phyloP scores from a whole-genome alignment of 1,140 invertebrate species.

The Aplysia californica region DNA sequence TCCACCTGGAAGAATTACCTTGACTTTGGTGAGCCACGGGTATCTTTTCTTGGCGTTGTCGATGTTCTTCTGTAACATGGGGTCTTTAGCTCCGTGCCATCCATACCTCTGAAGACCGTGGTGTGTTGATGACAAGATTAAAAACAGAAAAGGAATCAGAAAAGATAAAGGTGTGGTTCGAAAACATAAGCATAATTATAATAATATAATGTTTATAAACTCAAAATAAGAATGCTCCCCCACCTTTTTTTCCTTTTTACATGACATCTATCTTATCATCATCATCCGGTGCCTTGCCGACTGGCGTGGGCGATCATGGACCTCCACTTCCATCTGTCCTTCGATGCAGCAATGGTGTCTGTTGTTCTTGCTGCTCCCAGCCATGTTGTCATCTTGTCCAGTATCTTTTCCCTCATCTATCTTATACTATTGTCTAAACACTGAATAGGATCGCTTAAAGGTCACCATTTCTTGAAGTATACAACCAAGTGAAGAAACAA shows the following conservation, averaged over 20 bases:
- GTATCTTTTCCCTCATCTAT: too few relatives aligned
- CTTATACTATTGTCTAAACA: too few relatives aligned
- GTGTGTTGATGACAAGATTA: not conserved
- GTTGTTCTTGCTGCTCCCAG: too few relatives aligned
- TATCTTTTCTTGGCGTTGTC: constrained; percentile 50
- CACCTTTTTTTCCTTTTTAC: not conserved
- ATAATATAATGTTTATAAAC: not conserved
- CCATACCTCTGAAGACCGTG: constrained; percentile 55
- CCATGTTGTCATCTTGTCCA: too few relatives aligned
- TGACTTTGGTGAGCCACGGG: constrained; percentile 46
- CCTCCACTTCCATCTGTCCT: too few relatives aligned
- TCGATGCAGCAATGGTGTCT: too few relatives aligned
- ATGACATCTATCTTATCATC: not conserved
- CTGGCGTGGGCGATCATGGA: too few relatives aligned
- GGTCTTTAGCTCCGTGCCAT: constrained; percentile 56
- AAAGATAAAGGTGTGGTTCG: not conserved
- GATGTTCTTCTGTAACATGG: constrained; percentile 54
- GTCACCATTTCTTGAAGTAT: too few relatives aligned
- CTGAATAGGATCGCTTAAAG: too few relatives aligned
- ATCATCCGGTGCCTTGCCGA: too few relatives aligned
- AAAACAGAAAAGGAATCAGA: not conserved
- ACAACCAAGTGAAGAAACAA: too few relatives aligned
- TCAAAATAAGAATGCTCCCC: not conserved
- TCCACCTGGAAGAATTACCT: too few relatives aligned
- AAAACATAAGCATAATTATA: not conserved